A percentile compares a stretch with the other conserved stretches of the same genome.
Evolutionary conservation across 2,888 invertebrate species (phyloP).

Genomic region (Drosophila yooni): DNA sequence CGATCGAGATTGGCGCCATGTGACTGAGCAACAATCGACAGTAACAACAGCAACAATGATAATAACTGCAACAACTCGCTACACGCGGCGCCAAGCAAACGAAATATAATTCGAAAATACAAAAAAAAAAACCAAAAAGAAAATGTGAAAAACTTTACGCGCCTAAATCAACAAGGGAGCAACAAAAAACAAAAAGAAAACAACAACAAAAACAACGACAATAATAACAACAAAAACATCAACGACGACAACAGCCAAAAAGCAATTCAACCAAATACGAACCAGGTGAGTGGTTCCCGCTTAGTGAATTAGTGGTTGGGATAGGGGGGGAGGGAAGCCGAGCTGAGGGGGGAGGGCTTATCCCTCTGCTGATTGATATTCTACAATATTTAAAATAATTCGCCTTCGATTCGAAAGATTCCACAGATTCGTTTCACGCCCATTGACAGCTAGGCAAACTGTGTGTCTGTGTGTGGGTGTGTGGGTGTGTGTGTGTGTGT

Average conservation of each 20-base stretch:
- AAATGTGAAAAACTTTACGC: conserved; percentile 54
- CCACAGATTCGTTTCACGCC: conserved; percentile 50
- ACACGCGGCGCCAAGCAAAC: conserved; percentile 55
- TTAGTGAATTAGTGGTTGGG: not conserved
- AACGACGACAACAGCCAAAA: conserved; percentile 29
- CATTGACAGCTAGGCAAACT: conserved; percentile 43
- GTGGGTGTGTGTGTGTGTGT: not conserved
- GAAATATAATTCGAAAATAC: conserved; percentile 34
- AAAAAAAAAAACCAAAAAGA: conserved; percentile 34
- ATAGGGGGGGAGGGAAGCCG: not conserved
- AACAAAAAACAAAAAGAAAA: conserved; percentile 23
- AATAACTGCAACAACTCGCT: conserved; percentile 22
- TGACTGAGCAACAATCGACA: conserved; percentile 23
- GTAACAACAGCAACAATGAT: conserved; percentile 23
- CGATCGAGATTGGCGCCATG: conserved; percentile 46
- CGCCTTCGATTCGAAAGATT: conserved; percentile 41
- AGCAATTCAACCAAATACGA: conserved; percentile 30
- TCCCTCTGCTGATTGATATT: conserved; percentile 54
- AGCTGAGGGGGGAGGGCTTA: not conserved
- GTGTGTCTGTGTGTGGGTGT: not conserved
- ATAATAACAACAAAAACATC: conserved; percentile 37
- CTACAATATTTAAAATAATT: conserved; percentile 53
- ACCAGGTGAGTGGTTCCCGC: conserved; percentile 48
- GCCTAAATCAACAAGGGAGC: conserved; percentile 62
- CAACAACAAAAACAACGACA: conserved; percentile 18